phyloP scores from a whole-genome alignment of 2,888 invertebrate species.

The Venustoraphidia nigricollis region DNA sequence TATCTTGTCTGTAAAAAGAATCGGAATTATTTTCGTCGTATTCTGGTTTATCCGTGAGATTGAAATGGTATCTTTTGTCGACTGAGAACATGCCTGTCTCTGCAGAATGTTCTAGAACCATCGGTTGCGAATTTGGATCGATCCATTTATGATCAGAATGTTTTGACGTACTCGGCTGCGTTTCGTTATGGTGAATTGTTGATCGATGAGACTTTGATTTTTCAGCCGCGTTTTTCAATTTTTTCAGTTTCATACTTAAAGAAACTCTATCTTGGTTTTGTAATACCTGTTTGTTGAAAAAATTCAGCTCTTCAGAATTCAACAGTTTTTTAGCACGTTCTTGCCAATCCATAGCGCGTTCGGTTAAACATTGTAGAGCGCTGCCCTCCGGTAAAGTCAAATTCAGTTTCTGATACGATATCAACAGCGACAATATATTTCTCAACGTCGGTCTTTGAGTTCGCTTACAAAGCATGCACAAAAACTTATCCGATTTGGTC shows the following conservation, averaged over 20 bases:
- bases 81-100: no score
- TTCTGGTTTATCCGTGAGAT: not conserved
- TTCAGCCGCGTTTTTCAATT: no score
- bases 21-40: no score
- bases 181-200: no score
- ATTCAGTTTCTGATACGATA: conserved; percentile 48
- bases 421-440: conserved; percentile 50
- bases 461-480: conserved; percentile 71
- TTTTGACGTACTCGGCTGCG: conserved; percentile 32
- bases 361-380: conserved; percentile 70
- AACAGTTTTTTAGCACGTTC: conserved; percentile 51
- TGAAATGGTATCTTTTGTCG: conserved; percentile 17
- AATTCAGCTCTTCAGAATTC: conserved; percentile 38
- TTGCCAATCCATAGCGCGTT: conserved; percentile 83
- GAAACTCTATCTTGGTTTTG: conserved; percentile 36
- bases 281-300: conserved; percentile 27
- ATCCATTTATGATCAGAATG: no score
- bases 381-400: conserved; percentile 71
- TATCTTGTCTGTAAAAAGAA: no score
- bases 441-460: conserved; percentile 66
- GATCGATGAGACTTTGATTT: no score
- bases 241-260: conserved; percentile 36
- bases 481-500: conserved; percentile 40
- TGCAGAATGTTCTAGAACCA: conserved; percentile 37
- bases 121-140: no score